Evolutionary conservation across 2,113 vertebrate genomes (phyloP), one percentile per base, ranked within the genome.

Genomic region (Promerops cafer): DNA sequence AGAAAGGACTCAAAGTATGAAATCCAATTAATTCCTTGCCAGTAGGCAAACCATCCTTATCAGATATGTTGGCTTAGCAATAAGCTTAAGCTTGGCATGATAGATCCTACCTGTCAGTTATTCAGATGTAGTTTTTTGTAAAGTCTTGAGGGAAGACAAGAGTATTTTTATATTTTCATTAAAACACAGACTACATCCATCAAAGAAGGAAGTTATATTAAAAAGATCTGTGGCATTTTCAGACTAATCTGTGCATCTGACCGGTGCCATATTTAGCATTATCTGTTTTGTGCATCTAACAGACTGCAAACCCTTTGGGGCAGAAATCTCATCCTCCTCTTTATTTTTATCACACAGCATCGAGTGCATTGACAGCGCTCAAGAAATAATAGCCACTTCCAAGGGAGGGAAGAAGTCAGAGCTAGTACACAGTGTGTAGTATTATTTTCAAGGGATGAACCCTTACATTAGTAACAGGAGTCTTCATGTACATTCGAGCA

Each of bases 1-100:
- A 93, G 28, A 52, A 93, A 81, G 66, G 82, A 88, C 42, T 90
- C 87, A 78, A 87, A 93, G 86, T 84, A 94, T 85, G 89, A 97
- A 97, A 97, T 94, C 90, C 96, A 97, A 97, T 97, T 97, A 98
- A 96, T 96, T 93, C 94, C 90, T 95, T 84, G 93, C 97, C 96
- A 92, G 75, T 44, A 93, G 97, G 97, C 95, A 97, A 94, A 95
- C 89, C 80, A 90, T 83, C 79, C 87, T 94, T 94, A 95, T 95
- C 97, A 97, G 96, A 94, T 93, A 88, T 90, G 96, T 95, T 88
- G 95, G 96, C 92, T 92, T 52, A 91, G 96, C 89, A 96, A 96
- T 90, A 96, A 72, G 94, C 91, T 85, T 95, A 97, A 96, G 96
- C 92, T 94, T 91, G 93, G 91, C 96, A 81, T 93, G 96, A 97